Evolutionary conservation across 2,797 vertebrate species (phyloP).

Genomic region (Adrianichthys oophorus): DNA sequence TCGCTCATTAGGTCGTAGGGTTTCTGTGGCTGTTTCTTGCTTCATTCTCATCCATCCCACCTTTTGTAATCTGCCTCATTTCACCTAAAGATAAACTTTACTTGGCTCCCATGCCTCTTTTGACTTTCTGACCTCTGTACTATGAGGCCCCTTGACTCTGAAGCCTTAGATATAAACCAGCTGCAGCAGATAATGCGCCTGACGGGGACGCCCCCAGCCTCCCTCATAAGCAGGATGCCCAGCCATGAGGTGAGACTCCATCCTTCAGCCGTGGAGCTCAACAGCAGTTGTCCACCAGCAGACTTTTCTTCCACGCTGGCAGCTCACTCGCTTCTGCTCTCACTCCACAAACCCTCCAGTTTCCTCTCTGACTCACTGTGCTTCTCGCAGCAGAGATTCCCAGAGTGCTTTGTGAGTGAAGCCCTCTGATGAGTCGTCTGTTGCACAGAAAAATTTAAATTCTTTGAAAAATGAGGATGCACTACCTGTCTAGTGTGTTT

Average conservation of each 20-base stretch:
- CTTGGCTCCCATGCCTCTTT: conserved; percentile 23
- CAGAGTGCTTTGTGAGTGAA: conserved; percentile 40
- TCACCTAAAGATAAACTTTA: conserved; percentile 9
- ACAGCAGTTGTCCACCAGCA: conserved; percentile 5
- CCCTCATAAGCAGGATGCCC: conserved; percentile 99
- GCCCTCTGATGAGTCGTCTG: conserved; percentile 33
- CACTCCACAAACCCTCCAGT: conserved; percentile 22
- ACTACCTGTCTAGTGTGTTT: not conserved
- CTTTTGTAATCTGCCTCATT: not conserved
- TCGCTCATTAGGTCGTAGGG: too few species aligned
- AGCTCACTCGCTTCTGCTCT: conserved; percentile 35
- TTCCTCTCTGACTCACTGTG: conserved; percentile 55
- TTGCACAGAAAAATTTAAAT: not conserved
- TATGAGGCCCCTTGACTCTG: conserved; percentile 90
- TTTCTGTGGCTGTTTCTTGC: too few species aligned
- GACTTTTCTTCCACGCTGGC: conserved; percentile 4
- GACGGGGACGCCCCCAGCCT: conserved; percentile 96
- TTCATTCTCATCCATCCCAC: not conserved
- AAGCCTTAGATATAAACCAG: conserved; percentile 98
- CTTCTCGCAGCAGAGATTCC: conserved; percentile 51
- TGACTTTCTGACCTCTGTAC: conserved; percentile 51
- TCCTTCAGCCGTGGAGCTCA: conserved; percentile 5
- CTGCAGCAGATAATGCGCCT: conserved; percentile 99
- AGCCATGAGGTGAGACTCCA: conserved; percentile 94
- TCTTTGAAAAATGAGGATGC: too few species aligned